Percentiles rank a stretch among this genome's conserved stretches.
Evolutionary conservation across 2,113 vertebrate genomes (phyloP).

Genomic region (Dermatemys mawii): DNA sequence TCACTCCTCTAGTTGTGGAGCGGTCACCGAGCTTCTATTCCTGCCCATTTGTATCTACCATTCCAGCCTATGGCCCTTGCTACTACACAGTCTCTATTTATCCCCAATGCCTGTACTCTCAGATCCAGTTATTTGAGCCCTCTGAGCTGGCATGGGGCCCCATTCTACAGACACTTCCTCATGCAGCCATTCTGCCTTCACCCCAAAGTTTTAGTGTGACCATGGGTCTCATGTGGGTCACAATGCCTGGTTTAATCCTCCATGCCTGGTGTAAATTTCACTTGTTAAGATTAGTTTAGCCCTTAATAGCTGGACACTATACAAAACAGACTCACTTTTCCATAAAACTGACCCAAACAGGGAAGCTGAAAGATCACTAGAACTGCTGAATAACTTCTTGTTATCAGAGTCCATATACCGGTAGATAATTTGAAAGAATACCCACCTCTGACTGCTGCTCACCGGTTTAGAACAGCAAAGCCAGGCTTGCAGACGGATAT

Average conservation of each 20-base stretch:
- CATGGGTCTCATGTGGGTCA: not conserved
- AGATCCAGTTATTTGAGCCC: not conserved
- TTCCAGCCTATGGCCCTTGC: not conserved
- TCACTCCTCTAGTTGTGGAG: not conserved
- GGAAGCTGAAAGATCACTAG: not conserved
- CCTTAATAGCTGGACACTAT: not conserved
- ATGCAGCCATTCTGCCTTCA: not conserved
- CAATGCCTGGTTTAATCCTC: not conserved
- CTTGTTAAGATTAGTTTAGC: accelerated
- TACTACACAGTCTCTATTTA: not conserved
- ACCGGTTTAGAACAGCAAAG: not conserved
- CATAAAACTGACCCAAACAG: not conserved
- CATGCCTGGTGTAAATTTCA: not conserved
- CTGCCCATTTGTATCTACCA: not conserved
- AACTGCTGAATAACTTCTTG: not conserved
- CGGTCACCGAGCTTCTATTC: not conserved
- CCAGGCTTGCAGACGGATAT: accelerated
- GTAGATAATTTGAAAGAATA: not conserved
- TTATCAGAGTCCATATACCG: not conserved
- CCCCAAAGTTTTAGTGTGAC: not conserved
- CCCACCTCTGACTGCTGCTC: not conserved
- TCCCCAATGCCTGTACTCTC: not conserved
- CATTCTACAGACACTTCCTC: not conserved
- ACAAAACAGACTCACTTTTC: not conserved
- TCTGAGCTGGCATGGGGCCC: not conserved